Base-by-base conservation (phyloP, 1,140 invertebrate species). In the Ladona fulva region DNA sequence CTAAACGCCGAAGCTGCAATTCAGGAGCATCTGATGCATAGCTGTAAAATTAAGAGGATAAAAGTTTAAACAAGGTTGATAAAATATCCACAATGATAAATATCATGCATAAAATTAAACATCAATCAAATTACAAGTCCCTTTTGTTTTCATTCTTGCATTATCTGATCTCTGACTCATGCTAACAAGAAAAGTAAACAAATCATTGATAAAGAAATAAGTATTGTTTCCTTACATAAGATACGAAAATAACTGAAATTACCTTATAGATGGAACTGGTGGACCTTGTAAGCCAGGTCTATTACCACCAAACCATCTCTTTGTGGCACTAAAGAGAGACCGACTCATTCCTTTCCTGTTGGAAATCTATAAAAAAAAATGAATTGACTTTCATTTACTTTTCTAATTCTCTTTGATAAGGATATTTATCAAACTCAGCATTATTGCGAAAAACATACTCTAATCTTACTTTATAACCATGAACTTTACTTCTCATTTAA, bases 291-390 rank as follows among this genome's bases (percentile, higher is more conserved):
- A 22, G 5, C 52, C 52, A 6, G 52, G 52, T 66, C 74, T 75
- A 82, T 91, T 95, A 14, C 93, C 93, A 44, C 93, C 95, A 87
- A 98, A 98, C 93, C 95, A 97, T 81, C 97, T 89, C 87, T 96
- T 97, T 10, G 96, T 97, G 11, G 95, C 96, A 86, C 94, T 96
- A 74, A 98, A 90, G 59, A 99, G 86, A 0, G 95, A 97, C 82
- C 95, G 90, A 83, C 95, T 96, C 0, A 97, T 92, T 11, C 95
- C 94, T 86, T 97, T 97, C 82, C 94, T 94, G 82, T 94, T 95
- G 24, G 92, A 90, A 24, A 85, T 83, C 84, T 84, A 75, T 12
- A 79, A 80, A 76, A 44, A 77, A 79, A 42, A 24, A 77, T 66
- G 78, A 78, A 92, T 37, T 37, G n/a, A 66, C 3, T 66, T 3